Base-by-base conservation (phyloP, 2,113 vertebrate species). In the Pygoscelis antarcticus region DNA sequence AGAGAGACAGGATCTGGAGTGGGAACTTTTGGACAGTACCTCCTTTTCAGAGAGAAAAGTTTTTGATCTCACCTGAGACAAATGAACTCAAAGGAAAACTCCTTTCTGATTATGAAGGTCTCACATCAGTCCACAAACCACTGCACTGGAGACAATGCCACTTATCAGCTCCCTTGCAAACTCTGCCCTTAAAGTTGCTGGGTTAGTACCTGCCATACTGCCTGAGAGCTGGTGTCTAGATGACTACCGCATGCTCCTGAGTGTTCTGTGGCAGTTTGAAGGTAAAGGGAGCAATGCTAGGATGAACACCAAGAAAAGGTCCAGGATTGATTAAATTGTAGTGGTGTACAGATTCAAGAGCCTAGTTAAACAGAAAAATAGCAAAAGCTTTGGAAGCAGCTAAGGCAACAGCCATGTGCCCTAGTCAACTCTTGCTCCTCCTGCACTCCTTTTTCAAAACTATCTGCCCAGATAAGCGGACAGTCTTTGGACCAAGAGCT, bases 211-310 rank as follows among this genome's bases (percentile, higher is more conserved):
- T 58, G 13, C 16, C 14, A 10, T n/a, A 10, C 16, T 64, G 18
- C 9, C 36, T 51, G 36, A 51, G 16, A 88, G 14, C 13, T 70
- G 5, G 3, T 54, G 49, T 40, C 16, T 44, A 29, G 13, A 26
- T 16, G 10, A 34, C 8, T 47, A 3, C 7, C 1, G 2, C 10
- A 38, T 16, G 15, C 4, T 80, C 29, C 30, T 49, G 3, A 47
- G 19, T 16, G 5, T 44, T 65, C 20, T 80, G 11, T 20, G 36
- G 5, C 26, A 57, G 19, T 32, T 42, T 25, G 29, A 69, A 74
- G 11, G 7, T 29, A 52, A 90, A 83, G 7, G 5, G 4, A 60
- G 3, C 18, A 27, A 25, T 15, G 3, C 8, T 11, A 46, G 9
- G 10, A 58, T 27, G 22, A 94, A 44, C 9, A 60, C 1, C 7